Percentiles rank a stretch among this genome's conserved stretches.
phyloP scores from a whole-genome alignment of 2,797 vertebrate genomes.

The Xenentodon cancila region DNA sequence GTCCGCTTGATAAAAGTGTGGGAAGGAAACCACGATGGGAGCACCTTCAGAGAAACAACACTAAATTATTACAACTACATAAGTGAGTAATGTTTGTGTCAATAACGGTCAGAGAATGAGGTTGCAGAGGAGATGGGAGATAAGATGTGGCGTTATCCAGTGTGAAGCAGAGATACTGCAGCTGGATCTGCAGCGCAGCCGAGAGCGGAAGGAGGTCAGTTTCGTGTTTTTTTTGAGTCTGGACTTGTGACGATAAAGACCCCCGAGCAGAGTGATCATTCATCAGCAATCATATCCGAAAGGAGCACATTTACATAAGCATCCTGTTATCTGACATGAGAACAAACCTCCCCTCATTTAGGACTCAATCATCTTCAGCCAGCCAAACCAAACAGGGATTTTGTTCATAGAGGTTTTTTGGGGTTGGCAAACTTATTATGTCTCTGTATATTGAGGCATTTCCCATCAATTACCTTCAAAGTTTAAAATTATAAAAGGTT shows the following conservation, averaged over 20 bases:
- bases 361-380: not conserved
- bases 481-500: not conserved
- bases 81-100: slow-evolving; percentile 4
- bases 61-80: not conserved
- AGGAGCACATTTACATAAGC: too few species aligned
- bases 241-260: not conserved
- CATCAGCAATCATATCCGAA: not conserved
- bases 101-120: not conserved
- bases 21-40: slow-evolving; percentile 87
- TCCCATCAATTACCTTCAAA: not conserved
- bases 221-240: not conserved
- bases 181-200: not conserved
- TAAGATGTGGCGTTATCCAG: slow-evolving; percentile 6
- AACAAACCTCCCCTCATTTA: too few species aligned
- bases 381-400: not conserved
- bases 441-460: too few species aligned
- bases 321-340: too few species aligned
- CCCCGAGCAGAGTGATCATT: not conserved
- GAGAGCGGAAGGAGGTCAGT: slow-evolving; percentile 5
- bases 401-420: too few species aligned
- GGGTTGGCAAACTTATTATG: too few species aligned
- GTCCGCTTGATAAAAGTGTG: slow-evolving; percentile 88
- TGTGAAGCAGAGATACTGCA: not conserved
- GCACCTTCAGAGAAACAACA: slow-evolving; percentile 68
- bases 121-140: slow-evolving; percentile 24